Evolutionary conservation across 2,797 vertebrate species (phyloP), one percentile per base, ranked within the genome.

Genomic region (Telmatherina bonti): DNA sequence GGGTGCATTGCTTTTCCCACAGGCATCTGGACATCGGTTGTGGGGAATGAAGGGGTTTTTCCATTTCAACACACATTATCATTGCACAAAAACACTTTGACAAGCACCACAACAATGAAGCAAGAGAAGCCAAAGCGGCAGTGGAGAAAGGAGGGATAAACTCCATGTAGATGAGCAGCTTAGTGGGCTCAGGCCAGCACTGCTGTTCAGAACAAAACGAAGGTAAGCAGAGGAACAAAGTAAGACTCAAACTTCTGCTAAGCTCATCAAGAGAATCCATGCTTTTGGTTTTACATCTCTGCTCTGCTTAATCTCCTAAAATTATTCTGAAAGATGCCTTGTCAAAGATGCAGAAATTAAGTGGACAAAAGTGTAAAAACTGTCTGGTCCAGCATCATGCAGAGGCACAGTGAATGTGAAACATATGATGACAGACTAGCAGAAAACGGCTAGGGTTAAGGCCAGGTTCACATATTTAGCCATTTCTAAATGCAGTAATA

Each of bases 241-340:
- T 82, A 86, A 91, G 83, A 85, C 83, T 81, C 76, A 59, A 85
- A 88, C 67, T 60, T 83, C 77, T 66, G 67, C 79, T 89, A 81
- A 92, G 84, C 87, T 87, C 82, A 82, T 85, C 82, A 86, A 89
- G 70, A 55, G 74, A 77, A 86, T 70, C 82, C 67, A 85, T 20
- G 54, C 75, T 77, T 82, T 82, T 79, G 73, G 70, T 82, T 81
- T 66, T 57, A 83, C 76, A 81, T 81, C 59, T 69, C 78, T 43
- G 31, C 29, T 56, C 26, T 5, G 58, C 29, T 55, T 85, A 87
- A 90, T 71, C 88, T 78, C 13, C 24, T 51, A 63, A 85, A 79
- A 87, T 87, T 88, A 86, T 71, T 82, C 55, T n/a, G 64, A 84
- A 70, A 78, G 41, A 60, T 41, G 30, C 56, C 43, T 53, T 47